Conservation (phyloP, 2,797 vertebrate species). For the Steatocranus sp. region DNA sequence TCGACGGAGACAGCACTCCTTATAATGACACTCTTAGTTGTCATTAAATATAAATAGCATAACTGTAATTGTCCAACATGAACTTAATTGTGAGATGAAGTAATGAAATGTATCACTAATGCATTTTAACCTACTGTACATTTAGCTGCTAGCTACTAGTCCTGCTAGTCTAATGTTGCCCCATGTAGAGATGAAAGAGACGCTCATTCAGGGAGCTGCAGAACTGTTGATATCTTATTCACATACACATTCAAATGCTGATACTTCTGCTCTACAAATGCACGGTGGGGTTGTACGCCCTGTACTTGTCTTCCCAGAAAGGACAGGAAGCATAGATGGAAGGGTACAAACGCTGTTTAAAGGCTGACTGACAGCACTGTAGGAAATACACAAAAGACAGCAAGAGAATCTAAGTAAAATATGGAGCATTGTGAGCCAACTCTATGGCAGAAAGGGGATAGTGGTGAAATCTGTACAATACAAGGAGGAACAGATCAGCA, state of each 20-base stretch:
- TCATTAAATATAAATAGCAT: not conserved
- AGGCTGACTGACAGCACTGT: constrained; percentile 30
- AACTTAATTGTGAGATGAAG: not conserved
- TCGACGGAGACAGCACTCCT: not conserved
- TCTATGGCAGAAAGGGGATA: not conserved
- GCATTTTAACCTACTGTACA: not conserved
- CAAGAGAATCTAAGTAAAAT: constrained; percentile 18
- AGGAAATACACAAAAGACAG: constrained; percentile 32
- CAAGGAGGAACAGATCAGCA: not conserved
- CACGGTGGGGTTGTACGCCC: not conserved
- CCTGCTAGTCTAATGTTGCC: not conserved
- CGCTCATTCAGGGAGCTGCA: not conserved
- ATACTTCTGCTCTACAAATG: not conserved
- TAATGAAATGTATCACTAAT: not conserved
- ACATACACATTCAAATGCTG: not conserved
- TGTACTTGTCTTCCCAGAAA: constrained; percentile 11
- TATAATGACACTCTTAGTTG: not conserved
- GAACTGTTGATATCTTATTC: not conserved
- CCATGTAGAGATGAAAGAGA: not conserved
- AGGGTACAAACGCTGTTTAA: constrained; percentile 30
- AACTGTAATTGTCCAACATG: not conserved
- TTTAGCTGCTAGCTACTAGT: not conserved
- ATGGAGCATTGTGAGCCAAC: not conserved
- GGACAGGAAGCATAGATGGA: constrained; percentile 10
- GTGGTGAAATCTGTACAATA: not conserved